Percentiles rank a stretch among this genome's conserved stretches.
These are phyloP conservation scores for Drosophila insularis DNA, from an alignment of 1,140 invertebrate species.

Conservation along the genomic window DNA sequence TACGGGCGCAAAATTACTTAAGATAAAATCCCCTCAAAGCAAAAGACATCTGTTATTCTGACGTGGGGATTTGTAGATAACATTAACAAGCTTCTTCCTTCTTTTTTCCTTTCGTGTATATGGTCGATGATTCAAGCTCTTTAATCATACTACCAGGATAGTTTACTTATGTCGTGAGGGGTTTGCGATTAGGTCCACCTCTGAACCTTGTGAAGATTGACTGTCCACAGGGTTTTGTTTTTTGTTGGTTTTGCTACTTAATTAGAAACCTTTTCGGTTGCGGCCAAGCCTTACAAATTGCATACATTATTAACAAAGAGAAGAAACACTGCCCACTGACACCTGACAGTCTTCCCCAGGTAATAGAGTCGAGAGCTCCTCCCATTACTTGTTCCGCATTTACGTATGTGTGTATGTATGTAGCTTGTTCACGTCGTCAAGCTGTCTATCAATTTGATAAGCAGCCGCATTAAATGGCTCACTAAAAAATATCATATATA, in stretches of 20 bases:
- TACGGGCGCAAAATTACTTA: not conserved
- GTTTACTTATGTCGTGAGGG: no score
- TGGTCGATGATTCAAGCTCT: no score
- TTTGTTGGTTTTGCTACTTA: conserved; percentile 42
- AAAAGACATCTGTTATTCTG: no score
- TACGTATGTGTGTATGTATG: not conserved
- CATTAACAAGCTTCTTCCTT: no score
- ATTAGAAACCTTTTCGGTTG: conserved; percentile 56
- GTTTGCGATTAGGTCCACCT: no score
- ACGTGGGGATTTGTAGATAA: no score
- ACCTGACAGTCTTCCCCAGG: conserved; percentile 24
- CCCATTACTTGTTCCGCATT: conserved; percentile 1
- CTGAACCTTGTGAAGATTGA: conserved; percentile 55
- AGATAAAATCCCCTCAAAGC: no score
- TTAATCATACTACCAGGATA: no score
- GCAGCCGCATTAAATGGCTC: conserved; percentile 57
- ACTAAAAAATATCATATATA: conserved; percentile 34
- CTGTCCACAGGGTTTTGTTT: conserved; percentile 21
- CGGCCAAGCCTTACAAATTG: conserved; percentile 44
- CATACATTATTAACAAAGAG: conserved; percentile 45
- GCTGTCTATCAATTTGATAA: conserved; percentile 72
- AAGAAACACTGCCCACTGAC: conserved; percentile 5
- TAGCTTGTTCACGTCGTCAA: conserved; percentile 33
- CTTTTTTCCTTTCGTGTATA: no score
- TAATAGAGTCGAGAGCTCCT: conserved; percentile 16